phyloP scores from a whole-genome alignment of 2,888 invertebrate species.

The Stenurella melanura region DNA sequence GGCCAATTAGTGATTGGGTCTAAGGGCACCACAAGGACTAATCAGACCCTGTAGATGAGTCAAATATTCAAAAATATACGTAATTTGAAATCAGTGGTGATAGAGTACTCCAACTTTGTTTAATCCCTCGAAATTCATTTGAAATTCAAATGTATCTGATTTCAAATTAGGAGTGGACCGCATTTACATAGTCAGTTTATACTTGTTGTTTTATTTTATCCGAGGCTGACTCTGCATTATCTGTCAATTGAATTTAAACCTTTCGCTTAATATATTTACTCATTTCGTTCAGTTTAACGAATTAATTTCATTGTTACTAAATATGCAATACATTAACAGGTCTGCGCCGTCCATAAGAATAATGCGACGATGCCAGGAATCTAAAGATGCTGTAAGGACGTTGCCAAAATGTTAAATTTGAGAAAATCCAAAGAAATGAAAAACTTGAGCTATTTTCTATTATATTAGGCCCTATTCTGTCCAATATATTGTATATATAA shows the following conservation, averaged over 20 bases:
- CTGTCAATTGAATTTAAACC: not conserved
- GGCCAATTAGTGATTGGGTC: too few relatives aligned
- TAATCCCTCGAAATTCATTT: not conserved
- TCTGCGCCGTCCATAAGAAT: too few relatives aligned
- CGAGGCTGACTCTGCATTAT: not conserved
- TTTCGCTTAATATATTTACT: not conserved
- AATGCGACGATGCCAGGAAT: too few relatives aligned
- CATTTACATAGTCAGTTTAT: not conserved
- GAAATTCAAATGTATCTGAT: conserved; percentile 1
- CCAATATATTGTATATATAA: too few relatives aligned
- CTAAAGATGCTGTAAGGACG: too few relatives aligned
- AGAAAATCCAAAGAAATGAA: too few relatives aligned
- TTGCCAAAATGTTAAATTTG: too few relatives aligned
- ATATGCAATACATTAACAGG: too few relatives aligned
- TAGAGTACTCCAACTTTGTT: not conserved
- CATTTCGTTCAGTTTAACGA: not conserved
- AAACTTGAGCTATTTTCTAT: too few relatives aligned
- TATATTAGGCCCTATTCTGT: too few relatives aligned
- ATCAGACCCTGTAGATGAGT: not conserved
- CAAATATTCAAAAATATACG: not conserved
- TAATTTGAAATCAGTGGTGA: not conserved
- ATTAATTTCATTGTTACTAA: not conserved
- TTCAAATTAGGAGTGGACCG: not conserved
- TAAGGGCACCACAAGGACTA: too few relatives aligned
- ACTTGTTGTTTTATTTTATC: not conserved